Base-by-base conservation (phyloP, 2,113 vertebrate species). In the Sardina pilchardus region DNA sequence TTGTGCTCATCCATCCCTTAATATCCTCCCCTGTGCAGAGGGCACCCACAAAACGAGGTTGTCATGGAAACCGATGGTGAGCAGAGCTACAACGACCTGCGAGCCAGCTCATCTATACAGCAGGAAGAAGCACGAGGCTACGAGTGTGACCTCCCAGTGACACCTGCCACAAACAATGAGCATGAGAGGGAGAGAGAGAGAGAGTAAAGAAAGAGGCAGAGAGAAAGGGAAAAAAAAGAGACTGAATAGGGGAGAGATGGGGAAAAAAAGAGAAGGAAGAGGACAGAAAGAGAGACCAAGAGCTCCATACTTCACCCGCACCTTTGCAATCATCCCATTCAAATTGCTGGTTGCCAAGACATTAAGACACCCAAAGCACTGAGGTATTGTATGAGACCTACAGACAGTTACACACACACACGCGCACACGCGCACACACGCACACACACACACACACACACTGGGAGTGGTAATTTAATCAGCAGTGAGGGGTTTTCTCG, bases 341-440 rank as follows among this genome's bases (percentile, higher is more conserved):
- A 78, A 90, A 91, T 91, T 90, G 91, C 91, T 91, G 92, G 92
- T 90, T 91, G 86, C 89, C 90, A 89, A 17, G 16, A 17, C 50
- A 19, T 42, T 42, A 42, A 2, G 9, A 93, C 94, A 93, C 93
- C 90, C 88, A 87, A 90, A 90, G 91, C 92, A 91, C 90, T 93
- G 92, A 93, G 50, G 50, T 19, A 53, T 17, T 89, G 88, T 92
- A 88, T 42, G 26, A 84, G 81, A 85, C 83, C 90, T 90, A 47
- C 45, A 47, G 89, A 93, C 84, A 92, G 89, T 88, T 92, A 90
- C 90, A 92, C 89, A 91, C 90, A 87, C 86, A 43, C 50, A 63
- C 59, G 6, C 19, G 9, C 59, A n/a, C 56, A 63, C 6, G n/a
- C 19, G n/a, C 56, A n/a, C 21, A 63, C 59, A 63, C 59, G 26